These are phyloP conservation scores for Drosophila melanosoma DNA, from an alignment of 2,888 invertebrate genomes.

Conservation along the genomic window DNA sequence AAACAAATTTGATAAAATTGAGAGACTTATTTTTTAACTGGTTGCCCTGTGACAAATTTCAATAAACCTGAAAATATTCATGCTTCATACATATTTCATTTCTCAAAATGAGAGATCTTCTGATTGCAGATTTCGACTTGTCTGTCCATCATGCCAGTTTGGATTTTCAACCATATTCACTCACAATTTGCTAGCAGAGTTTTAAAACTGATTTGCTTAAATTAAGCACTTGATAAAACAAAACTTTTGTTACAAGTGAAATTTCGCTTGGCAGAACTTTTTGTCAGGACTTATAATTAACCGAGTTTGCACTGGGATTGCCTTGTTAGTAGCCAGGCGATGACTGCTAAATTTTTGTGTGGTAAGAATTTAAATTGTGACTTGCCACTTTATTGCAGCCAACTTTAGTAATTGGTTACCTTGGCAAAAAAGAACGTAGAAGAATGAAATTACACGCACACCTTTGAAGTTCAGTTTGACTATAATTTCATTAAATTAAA, in stretches of 20 bases:
- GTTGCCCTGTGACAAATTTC: background rate
- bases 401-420: slow-evolving; percentile 47
- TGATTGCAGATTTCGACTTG: background rate
- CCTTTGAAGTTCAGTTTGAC: slow-evolving; percentile 59
- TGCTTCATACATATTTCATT: background rate
- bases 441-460: slow-evolving; percentile 28
- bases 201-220: background rate
- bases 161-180: background rate
- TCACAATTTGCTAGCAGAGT: background rate
- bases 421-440: background rate
- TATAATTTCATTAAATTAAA: slow-evolving; percentile 67
- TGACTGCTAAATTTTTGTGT: slow-evolving; percentile 27
- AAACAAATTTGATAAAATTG: background rate
- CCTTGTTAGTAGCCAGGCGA: slow-evolving; percentile 1
- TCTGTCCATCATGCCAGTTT: too few species aligned
- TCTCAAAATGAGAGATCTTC: background rate
- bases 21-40: background rate
- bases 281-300: background rate
- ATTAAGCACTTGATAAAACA: background rate
- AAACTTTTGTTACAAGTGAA: background rate
- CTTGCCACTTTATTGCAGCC: slow-evolving; percentile 51
- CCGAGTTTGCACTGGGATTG: slow-evolving; percentile 13
- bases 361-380: slow-evolving; percentile 43
- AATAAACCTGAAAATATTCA: background rate
- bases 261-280: background rate